phyloP scores from a whole-genome alignment of 2,113 vertebrate species.

The Mormyrus iriodes region DNA sequence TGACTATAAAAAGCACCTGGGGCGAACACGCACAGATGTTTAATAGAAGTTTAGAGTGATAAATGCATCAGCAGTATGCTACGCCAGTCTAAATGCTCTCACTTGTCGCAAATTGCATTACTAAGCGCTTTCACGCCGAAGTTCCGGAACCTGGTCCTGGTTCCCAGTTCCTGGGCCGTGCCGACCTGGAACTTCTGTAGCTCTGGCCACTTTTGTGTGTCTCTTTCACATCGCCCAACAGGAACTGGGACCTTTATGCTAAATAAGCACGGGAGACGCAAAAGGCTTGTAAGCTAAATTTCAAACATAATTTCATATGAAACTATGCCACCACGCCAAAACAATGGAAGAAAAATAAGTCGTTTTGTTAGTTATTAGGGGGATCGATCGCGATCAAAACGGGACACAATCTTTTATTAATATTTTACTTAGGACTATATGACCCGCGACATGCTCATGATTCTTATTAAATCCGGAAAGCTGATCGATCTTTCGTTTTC shows the following conservation, averaged over 20 bases:
- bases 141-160: background rate
- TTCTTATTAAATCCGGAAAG: background rate
- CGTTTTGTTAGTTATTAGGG: background rate
- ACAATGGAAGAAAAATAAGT: background rate
- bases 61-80: background rate
- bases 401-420: background rate
- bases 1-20: background rate
- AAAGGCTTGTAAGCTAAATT: background rate
- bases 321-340: background rate
- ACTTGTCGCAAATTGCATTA: background rate
- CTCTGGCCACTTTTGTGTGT: too few relatives aligned
- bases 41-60: background rate
- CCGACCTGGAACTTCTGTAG: background rate
- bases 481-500: background rate
- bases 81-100: background rate
- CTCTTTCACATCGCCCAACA: background rate
- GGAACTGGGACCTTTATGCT: background rate
- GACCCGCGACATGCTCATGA: background rate
- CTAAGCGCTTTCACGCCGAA: background rate
- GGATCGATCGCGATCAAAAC: background rate
- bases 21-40: background rate
- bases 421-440: background rate
- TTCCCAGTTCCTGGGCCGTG: background rate
- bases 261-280: background rate
- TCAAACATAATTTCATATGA: background rate